These are phyloP conservation scores for Psittacula cyanocephala DNA, from an alignment of 2,113 vertebrate genomes.

Conservation along the genomic window DNA sequence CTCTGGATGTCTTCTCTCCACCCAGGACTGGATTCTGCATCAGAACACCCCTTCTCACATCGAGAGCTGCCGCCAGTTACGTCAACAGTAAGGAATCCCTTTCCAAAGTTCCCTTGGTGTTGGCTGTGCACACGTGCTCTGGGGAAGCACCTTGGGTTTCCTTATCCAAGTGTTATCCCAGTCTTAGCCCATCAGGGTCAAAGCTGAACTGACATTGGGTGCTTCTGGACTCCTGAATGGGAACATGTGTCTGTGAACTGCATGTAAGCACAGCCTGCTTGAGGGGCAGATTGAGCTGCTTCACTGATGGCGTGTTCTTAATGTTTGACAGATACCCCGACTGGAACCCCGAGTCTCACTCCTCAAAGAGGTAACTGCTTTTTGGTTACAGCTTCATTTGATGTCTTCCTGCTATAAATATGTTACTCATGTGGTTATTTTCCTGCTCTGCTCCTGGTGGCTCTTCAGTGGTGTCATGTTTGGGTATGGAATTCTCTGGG, in stretches of 20 bases:
- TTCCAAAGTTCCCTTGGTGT: neutral
- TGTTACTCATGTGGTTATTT: too few species aligned
- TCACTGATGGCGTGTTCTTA: neutral
- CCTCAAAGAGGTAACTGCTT: conserved; percentile 73
- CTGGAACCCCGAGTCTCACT: conserved; percentile 83
- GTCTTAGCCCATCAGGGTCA: neutral
- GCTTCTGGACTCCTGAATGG: neutral
- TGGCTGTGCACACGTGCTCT: neutral
- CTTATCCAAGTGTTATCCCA: neutral
- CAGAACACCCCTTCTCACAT: conserved; percentile 87
- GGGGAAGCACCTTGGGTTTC: neutral
- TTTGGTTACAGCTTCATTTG: neutral
- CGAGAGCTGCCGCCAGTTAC: conserved; percentile 83
- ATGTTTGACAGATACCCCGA: conserved; percentile 81
- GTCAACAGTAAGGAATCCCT: conserved; percentile 80
- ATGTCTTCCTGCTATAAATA: neutral
- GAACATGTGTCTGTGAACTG: neutral
- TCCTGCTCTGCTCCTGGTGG: neutral
- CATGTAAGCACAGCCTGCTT: neutral
- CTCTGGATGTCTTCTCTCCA: conserved; percentile 6
- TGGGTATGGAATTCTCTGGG: fast-evolving
- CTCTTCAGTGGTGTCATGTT: fast-evolving
- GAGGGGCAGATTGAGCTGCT: neutral
- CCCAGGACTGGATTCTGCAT: conserved; percentile 90
- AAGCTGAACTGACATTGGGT: neutral